phyloP scores from a whole-genome alignment of 92 coral and sea anemone species.

The Porites lobata region DNA sequence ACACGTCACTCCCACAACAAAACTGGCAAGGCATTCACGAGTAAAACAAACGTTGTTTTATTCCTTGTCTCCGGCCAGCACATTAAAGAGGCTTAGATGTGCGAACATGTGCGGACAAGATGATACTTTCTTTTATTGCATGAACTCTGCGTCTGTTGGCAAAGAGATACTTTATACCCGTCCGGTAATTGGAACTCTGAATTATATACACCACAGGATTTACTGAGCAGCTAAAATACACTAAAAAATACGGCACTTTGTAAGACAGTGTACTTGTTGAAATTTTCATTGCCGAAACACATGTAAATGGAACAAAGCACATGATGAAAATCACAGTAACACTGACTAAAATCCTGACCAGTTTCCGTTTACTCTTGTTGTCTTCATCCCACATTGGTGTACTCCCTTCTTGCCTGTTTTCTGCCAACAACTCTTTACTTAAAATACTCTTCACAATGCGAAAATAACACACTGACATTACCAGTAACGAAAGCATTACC shows the following conservation, averaged over 20 bases:
- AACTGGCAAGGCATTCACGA: too few species aligned
- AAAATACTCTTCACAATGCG: constrained; percentile 75
- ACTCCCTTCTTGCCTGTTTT: not conserved
- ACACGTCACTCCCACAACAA: too few species aligned
- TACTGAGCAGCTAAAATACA: constrained; percentile 69
- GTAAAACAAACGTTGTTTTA: too few species aligned
- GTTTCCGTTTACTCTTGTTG: constrained; percentile 57
- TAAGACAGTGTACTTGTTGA: constrained; percentile 34
- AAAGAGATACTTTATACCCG: constrained; percentile 12
- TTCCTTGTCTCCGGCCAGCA: not conserved
- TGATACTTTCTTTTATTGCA: not conserved
- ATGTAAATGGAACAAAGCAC: constrained; percentile 72
- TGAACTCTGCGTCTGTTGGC: constrained; percentile 2
- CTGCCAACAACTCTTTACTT: constrained; percentile 20
- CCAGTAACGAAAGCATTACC: constrained; percentile 29
- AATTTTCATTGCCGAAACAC: constrained; percentile 41
- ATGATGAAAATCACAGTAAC: constrained; percentile 64
- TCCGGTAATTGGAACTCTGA: constrained; percentile 78
- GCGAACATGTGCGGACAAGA: too few species aligned
- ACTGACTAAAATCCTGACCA: constrained; percentile 65
- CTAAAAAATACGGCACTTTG: constrained; percentile 61
- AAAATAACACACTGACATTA: constrained; percentile 67
- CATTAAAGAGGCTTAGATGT: not conserved
- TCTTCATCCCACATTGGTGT: constrained; percentile 24
- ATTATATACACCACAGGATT: constrained; percentile 74